Base-by-base conservation (phyloP, 1,140 invertebrate genomes). In the Tribolium castaneum region DNA sequence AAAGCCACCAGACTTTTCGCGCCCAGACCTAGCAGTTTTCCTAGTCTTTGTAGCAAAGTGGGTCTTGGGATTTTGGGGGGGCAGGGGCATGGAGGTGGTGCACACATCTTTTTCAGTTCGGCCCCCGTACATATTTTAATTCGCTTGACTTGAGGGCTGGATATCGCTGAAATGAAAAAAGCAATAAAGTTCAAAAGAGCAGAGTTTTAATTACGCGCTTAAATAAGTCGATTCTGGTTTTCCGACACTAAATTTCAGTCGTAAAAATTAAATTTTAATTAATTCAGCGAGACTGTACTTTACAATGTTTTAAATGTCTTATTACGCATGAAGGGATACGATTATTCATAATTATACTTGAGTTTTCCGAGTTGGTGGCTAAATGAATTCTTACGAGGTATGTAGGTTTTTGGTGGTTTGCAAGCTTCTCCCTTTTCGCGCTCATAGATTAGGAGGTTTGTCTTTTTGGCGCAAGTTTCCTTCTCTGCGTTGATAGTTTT, bases 91-190 rank as follows among this genome's bases (percentile, higher is more conserved):
- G 78, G 45, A 51, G 71, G 72, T 1, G 82, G 81, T 1, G 81
- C 70, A 62, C 83, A 82, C 83, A 84, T 84, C 73, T 80, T 82
- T 71, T 75, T 79, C 9, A 84, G 22, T 30, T 84, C 83, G 7
- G 77, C 75, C 3, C 83, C 83, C 0, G 83, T 84, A 62, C 83
- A 84, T 35, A 84, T 78, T 78, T 76, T 71, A 39, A 84, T 84
- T 12, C 62, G 45, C 71, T 84, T 84, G 6, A 81, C 75, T 10
- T 79, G 72, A 7, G 75, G 50, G 30, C 34, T 78, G 9, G 79
- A 81, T 71, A 83, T 83, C 14, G 80, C 82, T 83, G 25, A 56
- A 79, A 81, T 12, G 39, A 25, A 50, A 76, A 39, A 9, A 12
- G 22, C 12, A 22, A 45, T 73, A 35, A 9, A 16, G 13, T 30